Conservation (phyloP, 23 tunicate species). For the Styela clava region DNA sequence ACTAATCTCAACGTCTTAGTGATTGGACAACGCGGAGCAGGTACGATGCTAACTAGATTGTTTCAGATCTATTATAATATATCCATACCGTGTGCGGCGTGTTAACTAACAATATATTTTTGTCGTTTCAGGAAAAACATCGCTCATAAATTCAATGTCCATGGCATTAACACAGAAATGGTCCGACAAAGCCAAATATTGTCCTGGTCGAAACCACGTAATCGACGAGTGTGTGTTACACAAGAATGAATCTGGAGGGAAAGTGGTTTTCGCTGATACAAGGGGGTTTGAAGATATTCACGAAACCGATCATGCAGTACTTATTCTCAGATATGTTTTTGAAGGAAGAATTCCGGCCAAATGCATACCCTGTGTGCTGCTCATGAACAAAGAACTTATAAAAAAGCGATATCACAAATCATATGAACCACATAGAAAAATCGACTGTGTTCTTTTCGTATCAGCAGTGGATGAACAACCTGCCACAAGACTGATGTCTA, state of each 20-base stretch:
- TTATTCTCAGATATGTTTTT: slow-evolving; percentile 85
- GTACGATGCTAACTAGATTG: slow-evolving; percentile 27
- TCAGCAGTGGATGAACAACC: slow-evolving; percentile 74
- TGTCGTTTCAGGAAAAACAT: slow-evolving; percentile 84
- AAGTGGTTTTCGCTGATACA: slow-evolving; percentile 96
- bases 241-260: slow-evolving; percentile 70
- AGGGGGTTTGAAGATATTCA: slow-evolving; percentile 96
- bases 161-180: slow-evolving; percentile 96
- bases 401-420: slow-evolving; percentile 87
- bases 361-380: slow-evolving; percentile 93
- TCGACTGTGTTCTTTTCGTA: slow-evolving; percentile 88
- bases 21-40: slow-evolving; percentile 69
- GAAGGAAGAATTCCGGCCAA: slow-evolving; percentile 96
- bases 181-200: slow-evolving; percentile 87
- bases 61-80: background rate
- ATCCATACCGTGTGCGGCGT: too few relatives aligned
- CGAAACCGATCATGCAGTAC: slow-evolving; percentile 81
- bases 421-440: slow-evolving; percentile 48
- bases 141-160: slow-evolving; percentile 92
- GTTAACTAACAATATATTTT: too few relatives aligned
- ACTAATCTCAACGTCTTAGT: slow-evolving; percentile 87
- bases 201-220: slow-evolving; percentile 92
- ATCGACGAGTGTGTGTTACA: slow-evolving; percentile 90
- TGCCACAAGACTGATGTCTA: slow-evolving; percentile 46
- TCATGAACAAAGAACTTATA: slow-evolving; percentile 86